These are phyloP conservation scores for Myodes glareolus DNA, from an alignment of 2,113 vertebrate species.

Conservation along the genomic window DNA sequence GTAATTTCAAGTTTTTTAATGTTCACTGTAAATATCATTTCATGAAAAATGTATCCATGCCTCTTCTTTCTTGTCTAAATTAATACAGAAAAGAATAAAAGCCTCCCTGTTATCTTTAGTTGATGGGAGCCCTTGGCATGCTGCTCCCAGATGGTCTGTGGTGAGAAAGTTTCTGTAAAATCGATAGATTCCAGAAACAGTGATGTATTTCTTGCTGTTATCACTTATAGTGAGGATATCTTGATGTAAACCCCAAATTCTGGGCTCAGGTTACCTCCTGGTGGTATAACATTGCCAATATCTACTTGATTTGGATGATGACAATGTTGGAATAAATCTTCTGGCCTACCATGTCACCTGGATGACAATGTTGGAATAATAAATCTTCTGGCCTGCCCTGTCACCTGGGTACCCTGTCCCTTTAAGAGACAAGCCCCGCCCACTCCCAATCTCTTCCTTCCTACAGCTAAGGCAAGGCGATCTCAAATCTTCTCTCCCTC, in stretches of 20 bases:
- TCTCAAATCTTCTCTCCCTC: no score
- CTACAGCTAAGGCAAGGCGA: no score
- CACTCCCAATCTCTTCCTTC: no score
- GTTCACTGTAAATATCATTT: neutral
- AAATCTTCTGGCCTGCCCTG: no score
- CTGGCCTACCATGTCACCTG: no score
- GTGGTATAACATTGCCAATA: neutral
- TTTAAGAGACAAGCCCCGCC: no score
- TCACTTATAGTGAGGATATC: conserved; percentile 1
- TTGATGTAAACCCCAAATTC: neutral
- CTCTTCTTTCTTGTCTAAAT: conserved; percentile 1
- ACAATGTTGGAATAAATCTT: no score
- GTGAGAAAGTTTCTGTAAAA: neutral
- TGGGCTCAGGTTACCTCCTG: neutral
- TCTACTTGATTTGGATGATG: neutral
- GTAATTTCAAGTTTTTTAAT: conserved; percentile 18
- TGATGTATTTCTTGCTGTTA: neutral
- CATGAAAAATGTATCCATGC: neutral
- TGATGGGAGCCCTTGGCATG: neutral
- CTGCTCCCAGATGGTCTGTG: neutral
- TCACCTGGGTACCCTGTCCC: no score
- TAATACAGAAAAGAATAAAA: neutral
- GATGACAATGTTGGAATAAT: neutral
- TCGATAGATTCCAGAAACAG: neutral
- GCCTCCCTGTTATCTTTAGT: neutral